Evolutionary conservation across 2,888 invertebrate genomes (phyloP), one percentile per base, ranked within the genome.

Genomic region (Sisyra nigra): DNA sequence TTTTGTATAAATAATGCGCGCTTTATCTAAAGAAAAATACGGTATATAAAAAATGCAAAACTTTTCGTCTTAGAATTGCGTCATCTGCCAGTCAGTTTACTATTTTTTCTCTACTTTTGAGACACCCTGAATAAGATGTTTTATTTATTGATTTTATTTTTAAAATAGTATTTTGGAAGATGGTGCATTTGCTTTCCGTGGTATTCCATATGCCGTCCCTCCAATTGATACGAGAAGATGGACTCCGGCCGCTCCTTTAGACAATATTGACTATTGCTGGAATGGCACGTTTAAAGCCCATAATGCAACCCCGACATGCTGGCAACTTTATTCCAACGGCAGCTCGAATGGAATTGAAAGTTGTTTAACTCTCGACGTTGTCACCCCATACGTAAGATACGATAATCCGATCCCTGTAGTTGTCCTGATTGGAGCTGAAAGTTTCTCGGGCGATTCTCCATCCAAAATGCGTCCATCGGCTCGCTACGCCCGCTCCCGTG

Each of bases 341-440:
- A 72, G 71, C 1, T 63, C 73, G 11, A 65, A 69, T n/a, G 85
- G 86, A 0, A 65, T 67, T 3, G 91, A 91, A 59, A 80, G 89
- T 58, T 91, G 91, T 52, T 64, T 91, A 31, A 83, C 81, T 13
- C 61, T 91, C 7, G 88, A 89, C 54, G 73, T 91, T 2, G 76
- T 81, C 29, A 86, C 88, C 1, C 88, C 89, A 0, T 76, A 80
- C 49, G 79, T 87, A 3, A 15, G 41, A 38, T 87, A 86, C 55
- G 77, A 80, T 50, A 74, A 74, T 13, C 85, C 84, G 0, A 58
- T 87, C 45, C 85, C 88, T 0, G 87, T 91, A 0, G 78, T 91
- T 37, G 80, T 91, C 0, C 66, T 87, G 47, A 76, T 89, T 44
- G 85, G 86, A 1, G 79, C 85, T 1, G 83, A 85, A 45, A 74